Conservation (phyloP, 53 echinoderm and acorn worm species). For the Luidia sarsii region DNA sequence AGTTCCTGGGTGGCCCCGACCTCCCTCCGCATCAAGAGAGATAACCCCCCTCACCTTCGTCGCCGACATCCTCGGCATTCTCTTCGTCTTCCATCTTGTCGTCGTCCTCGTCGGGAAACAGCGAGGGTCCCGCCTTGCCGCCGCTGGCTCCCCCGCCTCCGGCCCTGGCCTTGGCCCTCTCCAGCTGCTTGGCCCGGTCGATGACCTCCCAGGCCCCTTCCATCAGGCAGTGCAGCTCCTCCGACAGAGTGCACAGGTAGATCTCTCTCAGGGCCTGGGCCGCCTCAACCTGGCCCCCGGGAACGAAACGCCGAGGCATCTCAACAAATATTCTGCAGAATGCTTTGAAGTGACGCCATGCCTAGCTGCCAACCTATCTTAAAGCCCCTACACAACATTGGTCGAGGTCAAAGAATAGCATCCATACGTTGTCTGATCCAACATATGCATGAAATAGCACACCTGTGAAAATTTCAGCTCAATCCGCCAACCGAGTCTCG, state of each 20-base stretch:
- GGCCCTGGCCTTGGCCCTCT: not conserved
- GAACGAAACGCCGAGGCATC: too few species aligned
- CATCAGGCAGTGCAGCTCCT: constrained; percentile 64
- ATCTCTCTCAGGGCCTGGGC: constrained; percentile 66
- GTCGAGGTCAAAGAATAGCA: too few species aligned
- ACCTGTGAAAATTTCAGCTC: too few species aligned
- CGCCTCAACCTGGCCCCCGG: constrained; percentile 33
- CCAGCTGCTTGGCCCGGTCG: constrained; percentile 12
- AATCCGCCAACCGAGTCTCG: too few species aligned
- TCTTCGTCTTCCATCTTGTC: constrained; percentile 41
- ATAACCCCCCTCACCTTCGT: constrained; percentile 7
- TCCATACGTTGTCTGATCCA: too few species aligned
- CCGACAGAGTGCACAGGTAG: constrained; percentile 69
- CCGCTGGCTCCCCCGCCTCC: not conserved
- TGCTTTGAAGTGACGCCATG: too few species aligned
- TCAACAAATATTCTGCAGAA: too few species aligned
- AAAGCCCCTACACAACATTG: too few species aligned
- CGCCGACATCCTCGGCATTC: constrained; percentile 30
- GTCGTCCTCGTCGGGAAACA: constrained; percentile 55
- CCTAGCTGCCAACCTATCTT: too few species aligned
- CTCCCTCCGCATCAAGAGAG: too few species aligned
- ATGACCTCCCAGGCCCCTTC: constrained; percentile 61
- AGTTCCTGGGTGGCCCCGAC: too few species aligned
- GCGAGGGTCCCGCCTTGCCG: constrained; percentile 31
- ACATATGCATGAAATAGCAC: too few species aligned